phyloP scores from a whole-genome alignment of 2,113 vertebrate species.

The Malaclemys terrapin region DNA sequence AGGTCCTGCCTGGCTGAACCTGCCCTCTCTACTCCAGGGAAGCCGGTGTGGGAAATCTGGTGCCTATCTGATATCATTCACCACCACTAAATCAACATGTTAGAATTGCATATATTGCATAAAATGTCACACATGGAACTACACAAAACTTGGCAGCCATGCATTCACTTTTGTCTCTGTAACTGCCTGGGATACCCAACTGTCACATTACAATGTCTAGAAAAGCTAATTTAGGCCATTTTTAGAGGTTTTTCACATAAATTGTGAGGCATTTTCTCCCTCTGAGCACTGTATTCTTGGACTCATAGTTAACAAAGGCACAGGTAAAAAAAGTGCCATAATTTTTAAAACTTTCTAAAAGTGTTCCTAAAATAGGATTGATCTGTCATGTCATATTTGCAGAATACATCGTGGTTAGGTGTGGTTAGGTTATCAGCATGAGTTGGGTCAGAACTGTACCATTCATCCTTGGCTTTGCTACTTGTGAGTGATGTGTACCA shows the following conservation, averaged over 20 bases:
- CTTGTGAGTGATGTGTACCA: not conserved
- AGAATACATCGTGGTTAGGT: not conserved
- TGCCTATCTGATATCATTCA: not conserved
- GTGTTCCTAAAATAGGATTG: not conserved
- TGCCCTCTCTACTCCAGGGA: not conserved
- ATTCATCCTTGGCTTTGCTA: not conserved
- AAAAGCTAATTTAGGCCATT: not conserved
- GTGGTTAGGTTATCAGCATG: not conserved
- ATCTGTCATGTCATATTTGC: not conserved
- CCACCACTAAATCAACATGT: not conserved
- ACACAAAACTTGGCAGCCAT: not conserved
- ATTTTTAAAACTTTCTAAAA: not conserved
- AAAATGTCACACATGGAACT: not conserved
- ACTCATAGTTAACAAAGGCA: not conserved
- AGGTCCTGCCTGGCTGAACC: not conserved
- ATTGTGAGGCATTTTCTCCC: not conserved
- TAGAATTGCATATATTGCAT: not conserved
- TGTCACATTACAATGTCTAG: not conserved
- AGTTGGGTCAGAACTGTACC: not conserved
- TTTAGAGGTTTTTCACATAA: not conserved
- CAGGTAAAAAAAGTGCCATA: not conserved
- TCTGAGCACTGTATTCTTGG: not conserved
- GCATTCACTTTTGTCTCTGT: not conserved
- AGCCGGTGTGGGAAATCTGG: accelerated
- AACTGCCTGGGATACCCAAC: not conserved